Evolutionary conservation across 2,888 invertebrate genomes (phyloP), one percentile per base, ranked within the genome.

Genomic region (Ctenicera cuprea): DNA sequence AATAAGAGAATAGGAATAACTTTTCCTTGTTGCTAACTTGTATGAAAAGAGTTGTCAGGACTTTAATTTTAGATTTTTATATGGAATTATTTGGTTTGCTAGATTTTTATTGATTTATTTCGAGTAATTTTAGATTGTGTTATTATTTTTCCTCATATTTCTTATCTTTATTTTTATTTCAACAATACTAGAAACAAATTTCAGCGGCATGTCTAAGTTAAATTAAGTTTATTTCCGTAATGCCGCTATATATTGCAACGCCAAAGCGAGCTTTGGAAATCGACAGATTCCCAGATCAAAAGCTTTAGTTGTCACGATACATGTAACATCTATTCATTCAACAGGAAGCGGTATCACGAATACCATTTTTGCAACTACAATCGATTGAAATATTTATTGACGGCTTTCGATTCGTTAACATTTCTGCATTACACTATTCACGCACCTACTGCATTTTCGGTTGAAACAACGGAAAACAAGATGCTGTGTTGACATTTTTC

Each of bases 201-300:
- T 45, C 8, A 45, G 16, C 16, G 16, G 45, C 45, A 45, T 45
- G 45, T 45, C 45, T 45, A 43, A 45, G 16, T 0, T 18, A 45
- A 45, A 45, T 45, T 45, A 54, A 54, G 54, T 54, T 54, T 54
- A 12, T 12, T 54, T 22, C 22, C 4, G 54, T 14, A 54, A 14
- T 30, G 14, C 30, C 16, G 30, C 14, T 4, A 30, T 30, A 14
- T 30, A 20, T 22, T 22, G 14, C 14, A 9, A 26, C 4, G 30
- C n/a, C 12, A 54, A 30, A 30, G 33, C 14, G 54, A 30, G 54
- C 54, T 54, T 54, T 54, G 54, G n/a, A 59, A 59, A 59, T 37
- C 59, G 38, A 41, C 59, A 41, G 59, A 38, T 38, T 59, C 59
- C 12, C 38, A 59, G 59, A 59, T 59, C 59, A 59, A 59, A 59